Conservation (phyloP, 2,888 invertebrate species). For the Sylvicola fuscatus region DNA sequence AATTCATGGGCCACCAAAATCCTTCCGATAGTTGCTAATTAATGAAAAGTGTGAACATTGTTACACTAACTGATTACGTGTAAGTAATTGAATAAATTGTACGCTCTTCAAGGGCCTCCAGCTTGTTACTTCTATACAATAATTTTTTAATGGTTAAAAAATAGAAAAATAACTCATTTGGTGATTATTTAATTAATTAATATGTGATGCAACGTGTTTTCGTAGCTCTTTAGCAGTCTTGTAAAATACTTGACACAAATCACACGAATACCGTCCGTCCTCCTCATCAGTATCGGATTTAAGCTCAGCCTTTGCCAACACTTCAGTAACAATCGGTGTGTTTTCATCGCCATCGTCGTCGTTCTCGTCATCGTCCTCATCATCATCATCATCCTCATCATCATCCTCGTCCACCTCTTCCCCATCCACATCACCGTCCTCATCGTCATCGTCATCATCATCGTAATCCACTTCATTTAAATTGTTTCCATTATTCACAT, state of each 20-base stretch:
- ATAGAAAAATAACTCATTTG: no score
- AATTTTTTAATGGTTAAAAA: no score
- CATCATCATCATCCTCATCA: slow-evolving; percentile 5
- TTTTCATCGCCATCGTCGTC: slow-evolving; percentile 11
- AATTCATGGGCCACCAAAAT: no score
- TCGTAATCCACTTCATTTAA: slow-evolving; percentile 8
- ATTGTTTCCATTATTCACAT: slow-evolving; percentile 7
- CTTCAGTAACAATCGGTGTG: slow-evolving; percentile 10
- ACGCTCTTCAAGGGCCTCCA: no score
- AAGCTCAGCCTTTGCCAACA: slow-evolving; percentile 8
- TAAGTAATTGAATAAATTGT: no score
- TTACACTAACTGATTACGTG: no score
- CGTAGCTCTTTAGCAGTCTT: slow-evolving; percentile 21
- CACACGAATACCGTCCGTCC: slow-evolving; percentile 18
- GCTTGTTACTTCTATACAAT: no score
- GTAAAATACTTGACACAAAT: slow-evolving; percentile 24
- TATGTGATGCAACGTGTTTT: slow-evolving; percentile 24
- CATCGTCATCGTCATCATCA: slow-evolving; percentile 5
- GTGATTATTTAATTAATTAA: no score
- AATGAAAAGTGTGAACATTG: no score
- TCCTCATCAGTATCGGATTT: slow-evolving; percentile 7
- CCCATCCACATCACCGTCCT: slow-evolving; percentile 1
- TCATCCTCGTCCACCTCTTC: slow-evolving; percentile 1
- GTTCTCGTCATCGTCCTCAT: slow-evolving; percentile 8
- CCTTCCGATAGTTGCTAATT: no score